Percentiles rank a stretch among this genome's conserved stretches.
Conservation (phyloP, 2,888 invertebrate species). For the Lymantria monacha region DNA sequence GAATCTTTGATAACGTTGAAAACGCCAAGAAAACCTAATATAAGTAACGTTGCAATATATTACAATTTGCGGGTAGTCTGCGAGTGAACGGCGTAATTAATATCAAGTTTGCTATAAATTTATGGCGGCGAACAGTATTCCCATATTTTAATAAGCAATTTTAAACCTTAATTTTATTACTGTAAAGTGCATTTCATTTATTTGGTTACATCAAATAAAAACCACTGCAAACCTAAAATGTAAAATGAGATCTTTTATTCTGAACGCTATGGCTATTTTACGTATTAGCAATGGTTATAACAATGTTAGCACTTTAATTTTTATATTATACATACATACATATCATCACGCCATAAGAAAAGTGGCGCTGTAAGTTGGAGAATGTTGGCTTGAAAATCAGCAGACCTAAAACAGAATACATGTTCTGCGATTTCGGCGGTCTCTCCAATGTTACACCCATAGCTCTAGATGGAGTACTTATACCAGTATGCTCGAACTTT, state of each 20-base stretch:
- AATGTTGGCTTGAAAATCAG: too few species aligned
- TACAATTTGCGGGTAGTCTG: constrained; percentile 62
- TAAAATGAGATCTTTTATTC: constrained; percentile 36
- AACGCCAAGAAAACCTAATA: constrained; percentile 25
- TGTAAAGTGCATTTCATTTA: constrained; percentile 5
- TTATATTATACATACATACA: too few species aligned
- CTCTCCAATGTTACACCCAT: too few species aligned
- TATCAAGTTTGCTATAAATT: constrained; percentile 73
- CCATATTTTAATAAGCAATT: constrained; percentile 21
- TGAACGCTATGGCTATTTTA: constrained; percentile 15
- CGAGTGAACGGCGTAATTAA: constrained; percentile 64
- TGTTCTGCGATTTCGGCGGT: too few species aligned
- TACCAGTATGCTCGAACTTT: too few species aligned
- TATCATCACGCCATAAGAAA: too few species aligned
- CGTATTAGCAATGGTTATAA: constrained; percentile 4
- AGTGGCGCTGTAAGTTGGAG: too few species aligned
- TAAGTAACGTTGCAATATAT: constrained; percentile 52
- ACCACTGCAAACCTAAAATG: constrained; percentile 23
- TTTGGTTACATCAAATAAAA: neutral
- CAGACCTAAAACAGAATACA: too few species aligned
- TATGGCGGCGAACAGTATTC: constrained; percentile 37
- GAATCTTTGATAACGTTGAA: constrained; percentile 16
- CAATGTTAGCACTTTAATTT: too few species aligned
- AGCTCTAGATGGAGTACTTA: too few species aligned
- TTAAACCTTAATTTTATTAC: constrained; percentile 35